phyloP scores from a whole-genome alignment of 2,888 invertebrate genomes.

The Phania funesta region DNA sequence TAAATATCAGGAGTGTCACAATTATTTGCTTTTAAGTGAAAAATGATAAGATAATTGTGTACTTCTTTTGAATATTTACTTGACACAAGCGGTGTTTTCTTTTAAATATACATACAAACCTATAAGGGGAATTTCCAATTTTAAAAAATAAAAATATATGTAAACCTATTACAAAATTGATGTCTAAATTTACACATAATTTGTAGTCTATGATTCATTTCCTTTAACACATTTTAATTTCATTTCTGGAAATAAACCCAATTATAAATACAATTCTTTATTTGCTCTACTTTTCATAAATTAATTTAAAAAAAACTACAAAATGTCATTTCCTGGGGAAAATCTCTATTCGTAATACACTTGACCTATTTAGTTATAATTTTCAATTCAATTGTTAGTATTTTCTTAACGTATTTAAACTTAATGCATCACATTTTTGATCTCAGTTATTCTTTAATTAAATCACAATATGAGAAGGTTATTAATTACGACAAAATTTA shows the following conservation, averaged over 20 bases:
- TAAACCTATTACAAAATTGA: constrained; percentile 15
- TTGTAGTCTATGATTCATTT: constrained; percentile 53
- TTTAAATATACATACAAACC: constrained; percentile 12
- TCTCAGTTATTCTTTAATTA: too few species aligned
- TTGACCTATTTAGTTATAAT: too few species aligned
- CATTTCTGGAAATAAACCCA: too few species aligned
- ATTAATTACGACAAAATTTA: too few species aligned
- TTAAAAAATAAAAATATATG: not conserved
- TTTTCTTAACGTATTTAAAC: too few species aligned
- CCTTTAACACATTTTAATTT: constrained; percentile 22
- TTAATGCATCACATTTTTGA: too few species aligned
- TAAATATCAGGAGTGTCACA: constrained; percentile 62
- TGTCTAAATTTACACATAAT: constrained; percentile 26
- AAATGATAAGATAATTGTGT: constrained; percentile 51
- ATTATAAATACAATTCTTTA: not conserved
- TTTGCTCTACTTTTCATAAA: too few species aligned
- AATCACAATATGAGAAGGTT: too few species aligned
- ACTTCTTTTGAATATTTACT: constrained; percentile 12
- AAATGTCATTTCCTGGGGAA: too few species aligned
- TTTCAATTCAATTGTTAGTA: too few species aligned
- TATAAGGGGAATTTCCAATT: constrained; percentile 56
- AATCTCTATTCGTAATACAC: too few species aligned
- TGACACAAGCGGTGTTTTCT: constrained; percentile 53
- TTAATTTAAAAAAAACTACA: too few species aligned
- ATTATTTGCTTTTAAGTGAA: constrained; percentile 46